A percentile compares a stretch with the other conserved stretches of the same genome.
These are phyloP conservation scores for Gisinianus flammeolus DNA, from an alignment of 2,888 invertebrate species.

Conservation along the genomic window DNA sequence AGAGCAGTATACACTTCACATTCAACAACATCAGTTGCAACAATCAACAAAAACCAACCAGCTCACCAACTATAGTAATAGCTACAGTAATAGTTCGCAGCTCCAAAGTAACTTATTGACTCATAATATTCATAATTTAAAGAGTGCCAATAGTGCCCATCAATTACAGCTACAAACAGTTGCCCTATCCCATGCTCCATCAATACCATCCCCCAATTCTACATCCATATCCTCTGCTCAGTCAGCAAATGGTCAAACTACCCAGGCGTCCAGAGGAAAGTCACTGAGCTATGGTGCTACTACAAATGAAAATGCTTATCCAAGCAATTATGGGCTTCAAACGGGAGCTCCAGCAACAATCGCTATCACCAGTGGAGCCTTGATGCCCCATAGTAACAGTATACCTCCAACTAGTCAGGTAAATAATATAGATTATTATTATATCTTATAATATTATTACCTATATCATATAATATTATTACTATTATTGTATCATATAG, in stretches of 20 bases:
- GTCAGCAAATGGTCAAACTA: slow-evolving; percentile 52
- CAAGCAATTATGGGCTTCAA: slow-evolving; percentile 51
- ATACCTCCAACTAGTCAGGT: slow-evolving; percentile 8
- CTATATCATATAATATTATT: no score
- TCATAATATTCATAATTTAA: slow-evolving; percentile 49
- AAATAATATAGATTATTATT: no score
- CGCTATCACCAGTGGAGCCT: slow-evolving; percentile 16
- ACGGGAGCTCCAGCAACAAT: slow-evolving; percentile 54
- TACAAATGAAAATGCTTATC: slow-evolving; percentile 44
- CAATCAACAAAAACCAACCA: slow-evolving; percentile 41
- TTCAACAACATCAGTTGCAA: slow-evolving; percentile 47
- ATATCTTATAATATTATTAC: not conserved
- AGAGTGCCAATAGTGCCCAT: slow-evolving; percentile 45
- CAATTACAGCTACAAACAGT: slow-evolving; percentile 23
- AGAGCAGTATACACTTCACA: slow-evolving; percentile 46
- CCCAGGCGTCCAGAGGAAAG: slow-evolving; percentile 52
- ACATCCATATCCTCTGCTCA: slow-evolving; percentile 35
- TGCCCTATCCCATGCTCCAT: slow-evolving; percentile 24
- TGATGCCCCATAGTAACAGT: not conserved
- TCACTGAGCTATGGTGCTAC: slow-evolving; percentile 13
- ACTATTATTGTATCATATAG: no score
- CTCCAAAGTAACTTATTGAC: slow-evolving; percentile 38
- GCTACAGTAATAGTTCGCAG: slow-evolving; percentile 40
- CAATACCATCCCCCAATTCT: slow-evolving; percentile 20
- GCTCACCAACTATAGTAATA: slow-evolving; percentile 3